These are phyloP conservation scores for Luidia sarsii DNA, from an alignment of 53 echinoderm and acorn worm genomes.

Conservation along the genomic window DNA sequence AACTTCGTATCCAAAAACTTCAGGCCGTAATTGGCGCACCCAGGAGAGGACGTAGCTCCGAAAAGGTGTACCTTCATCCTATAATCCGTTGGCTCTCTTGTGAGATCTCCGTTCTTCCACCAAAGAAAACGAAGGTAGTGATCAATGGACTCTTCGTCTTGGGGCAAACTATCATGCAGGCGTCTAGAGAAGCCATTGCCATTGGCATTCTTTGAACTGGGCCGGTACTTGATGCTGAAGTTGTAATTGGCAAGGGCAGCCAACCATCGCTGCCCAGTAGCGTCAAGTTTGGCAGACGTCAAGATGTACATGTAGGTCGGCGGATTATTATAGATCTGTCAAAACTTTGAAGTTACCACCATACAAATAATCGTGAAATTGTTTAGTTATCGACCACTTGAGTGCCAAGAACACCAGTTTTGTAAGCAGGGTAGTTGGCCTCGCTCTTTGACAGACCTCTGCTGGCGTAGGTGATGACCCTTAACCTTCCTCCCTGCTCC, in stretches of 20 bases:
- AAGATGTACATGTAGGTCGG: constrained; percentile 55
- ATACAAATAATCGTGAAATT: constrained; percentile 63
- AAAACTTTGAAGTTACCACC: constrained; percentile 20
- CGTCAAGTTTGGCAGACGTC: constrained; percentile 47
- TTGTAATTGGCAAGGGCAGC: constrained; percentile 58
- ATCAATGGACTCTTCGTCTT: too few relatives aligned
- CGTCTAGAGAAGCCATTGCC: constrained; percentile 68
- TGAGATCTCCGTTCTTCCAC: constrained; percentile 21
- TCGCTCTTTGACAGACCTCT: constrained; percentile 54
- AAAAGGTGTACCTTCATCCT: constrained; percentile 57
- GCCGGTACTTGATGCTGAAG: neutral
- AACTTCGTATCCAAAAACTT: constrained; percentile 54
- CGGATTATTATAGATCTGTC: constrained; percentile 64
- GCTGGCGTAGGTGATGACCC: constrained; percentile 70
- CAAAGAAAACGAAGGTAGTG: constrained; percentile 31
- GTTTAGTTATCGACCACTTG: constrained; percentile 51
- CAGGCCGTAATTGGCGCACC: constrained; percentile 47
- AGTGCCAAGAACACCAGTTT: constrained; percentile 60
- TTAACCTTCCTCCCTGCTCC: constrained; percentile 43
- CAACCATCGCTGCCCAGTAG: constrained; percentile 67
- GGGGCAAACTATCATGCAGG: too few relatives aligned
- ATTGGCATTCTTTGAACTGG: constrained; percentile 45
- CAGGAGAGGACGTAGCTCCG: constrained; percentile 52
- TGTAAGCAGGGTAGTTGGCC: constrained; percentile 63
- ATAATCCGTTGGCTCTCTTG: constrained; percentile 12